Base-by-base conservation (phyloP, 1,140 invertebrate genomes). In the Drosophila oshimai region DNA sequence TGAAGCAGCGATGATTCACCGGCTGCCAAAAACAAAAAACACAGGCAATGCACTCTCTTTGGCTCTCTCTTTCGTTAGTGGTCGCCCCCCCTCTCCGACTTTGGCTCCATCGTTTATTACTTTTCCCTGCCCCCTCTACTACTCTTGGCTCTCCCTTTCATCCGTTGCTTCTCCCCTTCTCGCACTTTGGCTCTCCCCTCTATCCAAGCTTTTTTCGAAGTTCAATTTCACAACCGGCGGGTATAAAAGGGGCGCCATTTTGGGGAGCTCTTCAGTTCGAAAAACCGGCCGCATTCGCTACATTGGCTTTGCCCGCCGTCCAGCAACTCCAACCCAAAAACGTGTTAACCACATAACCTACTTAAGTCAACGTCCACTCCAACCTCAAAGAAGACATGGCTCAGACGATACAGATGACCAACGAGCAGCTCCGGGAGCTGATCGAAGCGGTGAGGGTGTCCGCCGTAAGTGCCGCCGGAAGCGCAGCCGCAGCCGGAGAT, bases 351-450 rank as follows among this genome's bases (percentile, higher is more conserved):
- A n/a, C n/a, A n/a, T n/a, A n/a, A 36, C 29, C 54, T 1, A 50
- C 29, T 24, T 41, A 22, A 31, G 5, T 22, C 22, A 22, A 22
- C 3, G n/a, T 20, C 49, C 3, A 36, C 3, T 55, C 31, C 50
- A 51, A 70, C 53, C 58, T 39, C 34, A 58, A 39, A 17, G 18
- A 12, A 28, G 17, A 29, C 22, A 84, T 88, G 79, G 62, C 76
- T 0, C 60, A 70, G 41, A 12, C 51, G 0, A 41, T 89, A 9
- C 54, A 70, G 10, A 83, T 90, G 80, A 90, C 89, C 26, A 83
- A 62, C 24, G 80, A 90, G 39, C 89, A 90, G 46, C 67, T 90
- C 10, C 74, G 15, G 2, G 34, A 62, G 57, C 68, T 90, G 17
- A 79, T 90, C 47, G 77, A 74, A 13, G 71, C 89, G 0, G 80